phyloP scores from a whole-genome alignment of 2,113 vertebrate species.

The Delphinus delphis region DNA sequence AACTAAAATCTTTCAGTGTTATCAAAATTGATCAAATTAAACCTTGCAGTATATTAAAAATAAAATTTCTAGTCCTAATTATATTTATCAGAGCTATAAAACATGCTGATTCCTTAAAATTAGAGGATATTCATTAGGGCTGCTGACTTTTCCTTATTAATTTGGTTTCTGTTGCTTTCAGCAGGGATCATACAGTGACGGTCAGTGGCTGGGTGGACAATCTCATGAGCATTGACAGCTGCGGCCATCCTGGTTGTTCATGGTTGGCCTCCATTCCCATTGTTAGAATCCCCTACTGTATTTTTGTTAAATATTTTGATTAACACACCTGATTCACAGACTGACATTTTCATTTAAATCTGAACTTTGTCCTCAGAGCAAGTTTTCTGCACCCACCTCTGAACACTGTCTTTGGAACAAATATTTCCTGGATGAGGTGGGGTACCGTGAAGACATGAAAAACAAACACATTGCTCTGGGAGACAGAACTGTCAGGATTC shows the following conservation, averaged over 20 bases:
- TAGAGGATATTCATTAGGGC: neutral
- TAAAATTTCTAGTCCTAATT: constrained; percentile 49
- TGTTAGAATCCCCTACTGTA: neutral
- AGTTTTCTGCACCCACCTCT: neutral
- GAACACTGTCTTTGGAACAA: neutral
- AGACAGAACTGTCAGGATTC: constrained; percentile 61
- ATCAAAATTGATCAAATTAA: neutral
- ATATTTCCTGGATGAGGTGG: neutral
- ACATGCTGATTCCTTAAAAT: neutral
- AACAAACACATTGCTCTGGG: constrained; percentile 56
- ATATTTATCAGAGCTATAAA: constrained; percentile 39
- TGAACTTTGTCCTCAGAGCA: neutral
- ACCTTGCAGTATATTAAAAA: constrained; percentile 26
- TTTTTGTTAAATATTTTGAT: neutral
- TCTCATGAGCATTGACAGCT: neutral
- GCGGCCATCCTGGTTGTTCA: neutral
- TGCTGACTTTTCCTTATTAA: constrained; percentile 53
- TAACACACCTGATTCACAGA: neutral
- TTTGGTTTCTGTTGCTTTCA: constrained; percentile 27
- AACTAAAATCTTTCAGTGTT: constrained; percentile 12
- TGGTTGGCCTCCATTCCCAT: neutral
- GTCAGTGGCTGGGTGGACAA: neutral
- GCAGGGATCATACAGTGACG: neutral
- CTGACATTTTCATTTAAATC: neutral
- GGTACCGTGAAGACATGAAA: neutral